Conservation (phyloP, 92 coral and sea anemone genomes). For the Metridium senile region DNA sequence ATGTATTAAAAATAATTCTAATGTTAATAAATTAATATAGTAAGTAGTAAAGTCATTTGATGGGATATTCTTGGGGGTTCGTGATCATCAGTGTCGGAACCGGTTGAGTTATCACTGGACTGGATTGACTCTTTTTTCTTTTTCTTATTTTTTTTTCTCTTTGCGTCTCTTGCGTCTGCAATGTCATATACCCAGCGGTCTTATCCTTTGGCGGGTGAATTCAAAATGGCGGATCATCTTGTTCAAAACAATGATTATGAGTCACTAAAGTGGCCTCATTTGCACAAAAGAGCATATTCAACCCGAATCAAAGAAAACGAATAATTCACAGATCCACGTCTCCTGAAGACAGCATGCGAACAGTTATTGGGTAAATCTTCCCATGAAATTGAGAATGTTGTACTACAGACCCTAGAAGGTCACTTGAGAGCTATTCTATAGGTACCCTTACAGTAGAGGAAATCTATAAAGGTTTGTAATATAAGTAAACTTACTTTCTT, state of each 20-base stretch:
- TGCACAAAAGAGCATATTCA: constrained; percentile 1
- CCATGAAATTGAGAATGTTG: constrained; percentile 78
- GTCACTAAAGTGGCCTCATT: too few relatives aligned
- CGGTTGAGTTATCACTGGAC: not conserved
- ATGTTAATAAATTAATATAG: too few relatives aligned
- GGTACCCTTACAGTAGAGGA: constrained; percentile 97
- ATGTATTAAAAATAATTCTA: too few relatives aligned
- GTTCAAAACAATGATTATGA: too few relatives aligned
- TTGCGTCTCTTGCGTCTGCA: not conserved
- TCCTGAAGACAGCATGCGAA: too few relatives aligned
- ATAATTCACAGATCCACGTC: constrained; percentile 41
- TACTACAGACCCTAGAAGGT: constrained; percentile 94
- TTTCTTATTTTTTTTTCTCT: not conserved
- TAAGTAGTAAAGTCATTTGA: too few relatives aligned
- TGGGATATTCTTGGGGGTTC: not conserved
- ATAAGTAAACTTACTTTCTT: not conserved
- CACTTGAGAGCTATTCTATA: constrained; percentile 96
- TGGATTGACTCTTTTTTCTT: not conserved
- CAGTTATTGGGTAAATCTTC: constrained; percentile 91
- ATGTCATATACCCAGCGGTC: constrained; percentile 3
- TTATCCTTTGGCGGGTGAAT: constrained; percentile 19
- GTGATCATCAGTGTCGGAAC: not conserved
- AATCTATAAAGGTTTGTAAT: constrained; percentile 85
- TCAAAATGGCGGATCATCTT: constrained; percentile 24
- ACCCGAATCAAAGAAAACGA: not conserved